Conservation (phyloP, 2,888 invertebrate species). For the Brenthis hecate region DNA sequence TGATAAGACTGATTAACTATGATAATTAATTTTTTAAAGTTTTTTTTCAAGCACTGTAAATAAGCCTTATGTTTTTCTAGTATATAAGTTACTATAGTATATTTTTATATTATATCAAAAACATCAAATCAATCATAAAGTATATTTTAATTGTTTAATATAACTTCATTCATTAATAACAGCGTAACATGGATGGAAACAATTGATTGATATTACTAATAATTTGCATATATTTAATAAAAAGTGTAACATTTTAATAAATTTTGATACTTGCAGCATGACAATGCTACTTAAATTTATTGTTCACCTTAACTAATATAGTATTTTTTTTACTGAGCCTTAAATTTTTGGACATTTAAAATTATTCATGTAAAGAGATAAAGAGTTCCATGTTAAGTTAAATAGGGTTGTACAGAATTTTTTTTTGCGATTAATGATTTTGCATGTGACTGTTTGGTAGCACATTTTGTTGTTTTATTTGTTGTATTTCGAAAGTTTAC, state of each 20-base stretch:
- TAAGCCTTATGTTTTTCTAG: conserved; percentile 19
- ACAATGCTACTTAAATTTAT: conserved; percentile 19
- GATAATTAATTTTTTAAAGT: conserved; percentile 27
- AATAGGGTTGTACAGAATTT: conserved; percentile 25
- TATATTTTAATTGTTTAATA: conserved; percentile 24
- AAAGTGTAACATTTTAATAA: conserved; percentile 10
- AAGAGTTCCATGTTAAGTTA: neutral
- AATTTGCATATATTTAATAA: conserved; percentile 10
- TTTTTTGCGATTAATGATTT: conserved; percentile 16
- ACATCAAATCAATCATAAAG: conserved; percentile 18
- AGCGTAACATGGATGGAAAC: conserved; percentile 3
- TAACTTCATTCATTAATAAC: conserved; percentile 29
- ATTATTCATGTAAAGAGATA: neutral
- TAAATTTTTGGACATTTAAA: too few relatives aligned
- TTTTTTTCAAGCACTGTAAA: conserved; percentile 30
- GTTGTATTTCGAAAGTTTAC: conserved; percentile 12
- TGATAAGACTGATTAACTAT: conserved; percentile 38
- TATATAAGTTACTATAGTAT: conserved; percentile 3
- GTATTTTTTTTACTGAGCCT: too few relatives aligned
- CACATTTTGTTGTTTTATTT: conserved; percentile 28
- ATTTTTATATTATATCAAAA: conserved; percentile 1
- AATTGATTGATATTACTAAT: conserved; percentile 20
- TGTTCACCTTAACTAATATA: conserved; percentile 5
- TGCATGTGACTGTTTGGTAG: conserved; percentile 34
- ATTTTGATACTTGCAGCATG: conserved; percentile 29